Base-by-base conservation (phyloP, 64 coral and sea anemone genomes). In the Actinia equina region DNA sequence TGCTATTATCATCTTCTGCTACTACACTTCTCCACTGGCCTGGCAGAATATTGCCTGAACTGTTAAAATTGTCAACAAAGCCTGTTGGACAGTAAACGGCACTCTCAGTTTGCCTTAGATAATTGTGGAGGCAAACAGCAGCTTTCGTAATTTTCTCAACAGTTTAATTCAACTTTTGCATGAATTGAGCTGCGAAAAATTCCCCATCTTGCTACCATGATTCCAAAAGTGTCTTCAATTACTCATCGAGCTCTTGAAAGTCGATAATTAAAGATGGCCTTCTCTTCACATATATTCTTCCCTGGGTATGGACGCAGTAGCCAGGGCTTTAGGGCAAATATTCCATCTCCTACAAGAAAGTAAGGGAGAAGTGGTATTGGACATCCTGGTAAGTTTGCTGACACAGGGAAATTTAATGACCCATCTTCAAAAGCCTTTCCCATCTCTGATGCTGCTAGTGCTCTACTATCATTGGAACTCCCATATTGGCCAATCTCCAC, bases 251-350 rank as follows among this genome's bases (percentile, higher is more conserved):
- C 71, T 54, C 87, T 80, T 52, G 87, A 88, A 13, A 80, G 69
- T 18, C 65, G 57, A 46, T 86, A 86, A 78, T 86, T 91, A 52
- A 46, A 80, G 25, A 86, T 86, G 14, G 18, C 63, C 53, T 10
- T 30, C 42, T 91, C 83, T 70, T 93, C 71, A 6, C 8, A 6
- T 7, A 83, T 52, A 42, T 79, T 69, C 4, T 52, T 63, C 17
- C 74, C 59, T 43, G 89, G 83, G 49, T 86, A 86, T 10, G 89
- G 84, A n/a, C 74, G 83, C n/a, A 86, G 45, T 61, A 91, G 70
- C 83, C 83, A 91, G 20, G 89, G 44, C 30, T 91, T 74, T 41
- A 91, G 80, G 8, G 83, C 71, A 91, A 86, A 91, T 53, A 85
- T 85, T 42, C 86, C 83, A 85, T 91, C 89, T 10, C 83, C 89